Evolutionary conservation across 2,888 invertebrate genomes (phyloP).

Genomic region (Scaptomyza flava): DNA sequence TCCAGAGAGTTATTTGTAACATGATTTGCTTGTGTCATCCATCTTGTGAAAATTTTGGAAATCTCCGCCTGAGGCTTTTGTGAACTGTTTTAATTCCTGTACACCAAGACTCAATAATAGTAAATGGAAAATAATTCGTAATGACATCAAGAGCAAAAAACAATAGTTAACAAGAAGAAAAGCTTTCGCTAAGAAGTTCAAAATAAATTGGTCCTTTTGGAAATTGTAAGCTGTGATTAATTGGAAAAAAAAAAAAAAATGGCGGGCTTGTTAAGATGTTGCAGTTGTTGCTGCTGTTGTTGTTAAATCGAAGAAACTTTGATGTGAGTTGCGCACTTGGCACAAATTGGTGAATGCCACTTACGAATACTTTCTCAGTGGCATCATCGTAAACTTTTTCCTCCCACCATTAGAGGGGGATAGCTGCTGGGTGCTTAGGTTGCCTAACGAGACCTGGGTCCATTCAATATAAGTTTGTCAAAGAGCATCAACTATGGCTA

Average conservation of each 20-base stretch:
- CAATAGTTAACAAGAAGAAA: neutral
- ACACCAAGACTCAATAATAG: too few species aligned
- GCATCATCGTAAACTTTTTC: slow-evolving; percentile 24
- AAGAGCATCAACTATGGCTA: slow-evolving; percentile 50
- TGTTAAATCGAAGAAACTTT: neutral
- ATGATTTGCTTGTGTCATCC: too few species aligned
- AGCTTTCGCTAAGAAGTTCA: neutral
- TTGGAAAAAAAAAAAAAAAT: neutral
- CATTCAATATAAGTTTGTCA: slow-evolving; percentile 60
- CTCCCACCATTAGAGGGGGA: slow-evolving; percentile 18
- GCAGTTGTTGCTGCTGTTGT: neutral
- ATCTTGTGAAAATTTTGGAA: too few species aligned
- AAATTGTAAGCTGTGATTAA: neutral
- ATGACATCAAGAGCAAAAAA: too few species aligned
- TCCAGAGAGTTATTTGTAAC: too few species aligned
- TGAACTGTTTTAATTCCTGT: too few species aligned
- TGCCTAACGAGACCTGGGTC: slow-evolving; percentile 19
- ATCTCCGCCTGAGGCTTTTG: too few species aligned
- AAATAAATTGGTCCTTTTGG: neutral
- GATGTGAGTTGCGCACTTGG: slow-evolving; percentile 5
- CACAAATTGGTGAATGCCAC: slow-evolving; percentile 27
- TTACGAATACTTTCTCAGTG: slow-evolving; percentile 22
- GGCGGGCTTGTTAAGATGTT: neutral
- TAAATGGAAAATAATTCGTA: too few species aligned
- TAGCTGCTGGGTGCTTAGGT: slow-evolving; percentile 7